A percentile compares a stretch with the other conserved stretches of the same genome.
Evolutionary conservation across 2,888 invertebrate genomes (phyloP).

Genomic region (Tetragonisca angustula): DNA sequence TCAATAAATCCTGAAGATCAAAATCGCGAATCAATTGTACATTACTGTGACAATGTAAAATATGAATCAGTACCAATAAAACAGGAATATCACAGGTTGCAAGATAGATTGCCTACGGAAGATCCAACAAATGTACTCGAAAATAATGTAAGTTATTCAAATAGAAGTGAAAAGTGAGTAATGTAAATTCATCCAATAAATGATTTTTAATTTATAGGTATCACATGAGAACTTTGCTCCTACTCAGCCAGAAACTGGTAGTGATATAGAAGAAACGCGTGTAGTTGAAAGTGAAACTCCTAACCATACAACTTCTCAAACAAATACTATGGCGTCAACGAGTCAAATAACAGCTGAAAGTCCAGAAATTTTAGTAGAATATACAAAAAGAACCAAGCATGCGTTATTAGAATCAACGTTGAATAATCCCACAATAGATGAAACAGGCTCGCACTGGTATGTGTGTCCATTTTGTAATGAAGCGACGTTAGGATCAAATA

Average conservation of each 20-base stretch:
- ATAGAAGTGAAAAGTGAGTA: neutral
- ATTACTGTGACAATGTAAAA: conserved; percentile 78
- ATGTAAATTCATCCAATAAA: neutral
- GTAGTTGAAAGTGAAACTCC: conserved; percentile 65
- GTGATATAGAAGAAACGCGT: conserved; percentile 71
- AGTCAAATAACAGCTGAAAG: conserved; percentile 72
- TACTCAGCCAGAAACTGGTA: conserved; percentile 65
- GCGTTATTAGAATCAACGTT: conserved; percentile 76
- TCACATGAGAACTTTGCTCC: conserved; percentile 69
- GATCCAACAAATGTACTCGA: conserved; percentile 70
- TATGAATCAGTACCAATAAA: conserved; percentile 76
- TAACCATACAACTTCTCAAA: conserved; percentile 57
- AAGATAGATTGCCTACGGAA: conserved; percentile 72
- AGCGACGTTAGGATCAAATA: conserved; percentile 77
- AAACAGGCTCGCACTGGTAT: conserved; percentile 80
- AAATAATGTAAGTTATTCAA: conserved; percentile 69
- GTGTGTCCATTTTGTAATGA: conserved; percentile 82
- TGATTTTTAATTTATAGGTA: conserved; percentile 61
- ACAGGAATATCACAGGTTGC: conserved; percentile 75
- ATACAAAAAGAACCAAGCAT: conserved; percentile 77
- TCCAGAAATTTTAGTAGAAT: conserved; percentile 77
- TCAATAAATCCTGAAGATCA: conserved; percentile 77
- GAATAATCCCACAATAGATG: conserved; percentile 79
- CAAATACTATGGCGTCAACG: conserved; percentile 74
- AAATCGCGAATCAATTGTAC: conserved; percentile 75